A percentile compares a stretch with the other conserved stretches of the same genome.
Evolutionary conservation across 2,888 invertebrate genomes (phyloP).

Genomic region (Cheilosia urbana): DNA sequence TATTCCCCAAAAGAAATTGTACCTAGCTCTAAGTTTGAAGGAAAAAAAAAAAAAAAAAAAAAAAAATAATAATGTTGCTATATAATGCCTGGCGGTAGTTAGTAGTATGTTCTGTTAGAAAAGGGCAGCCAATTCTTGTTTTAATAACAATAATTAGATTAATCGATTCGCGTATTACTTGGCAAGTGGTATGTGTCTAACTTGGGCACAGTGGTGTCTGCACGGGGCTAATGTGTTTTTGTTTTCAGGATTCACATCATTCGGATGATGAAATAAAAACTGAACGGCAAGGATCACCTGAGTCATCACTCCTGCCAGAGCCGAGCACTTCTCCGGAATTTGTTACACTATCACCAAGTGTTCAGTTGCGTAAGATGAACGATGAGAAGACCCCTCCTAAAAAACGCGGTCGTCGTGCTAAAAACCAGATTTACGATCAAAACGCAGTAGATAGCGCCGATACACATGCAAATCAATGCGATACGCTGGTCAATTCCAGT

Average conservation of each 20-base stretch:
- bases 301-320: slow-evolving; percentile 35
- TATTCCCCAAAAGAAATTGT: too few relatives aligned
- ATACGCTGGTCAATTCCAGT: slow-evolving; percentile 35
- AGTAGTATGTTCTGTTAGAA: too few relatives aligned
- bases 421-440: slow-evolving; percentile 74
- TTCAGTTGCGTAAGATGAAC: slow-evolving; percentile 65
- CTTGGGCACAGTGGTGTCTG: too few relatives aligned
- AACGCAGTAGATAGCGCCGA: slow-evolving; percentile 26
- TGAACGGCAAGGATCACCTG: slow-evolving; percentile 69
- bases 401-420: slow-evolving; percentile 83
- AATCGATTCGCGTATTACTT: too few relatives aligned
- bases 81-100: too few relatives aligned
- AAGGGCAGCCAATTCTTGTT: too few relatives aligned
- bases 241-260: slow-evolving; percentile 42
- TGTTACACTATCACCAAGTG: slow-evolving; percentile 47
- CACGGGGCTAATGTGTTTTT: background rate
- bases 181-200: too few relatives aligned
- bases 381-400: slow-evolving; percentile 82
- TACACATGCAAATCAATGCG: slow-evolving; percentile 12
- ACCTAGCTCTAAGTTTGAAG: too few relatives aligned
- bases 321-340: slow-evolving; percentile 14
- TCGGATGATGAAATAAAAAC: slow-evolving; percentile 77
- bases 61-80: too few relatives aligned
- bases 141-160: too few relatives aligned
- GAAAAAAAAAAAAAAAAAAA: too few relatives aligned